A percentile compares a stretch with the other conserved stretches of the same genome.
phyloP scores from a whole-genome alignment of 1,140 invertebrate species.

The Zaprionus lachaisei region DNA sequence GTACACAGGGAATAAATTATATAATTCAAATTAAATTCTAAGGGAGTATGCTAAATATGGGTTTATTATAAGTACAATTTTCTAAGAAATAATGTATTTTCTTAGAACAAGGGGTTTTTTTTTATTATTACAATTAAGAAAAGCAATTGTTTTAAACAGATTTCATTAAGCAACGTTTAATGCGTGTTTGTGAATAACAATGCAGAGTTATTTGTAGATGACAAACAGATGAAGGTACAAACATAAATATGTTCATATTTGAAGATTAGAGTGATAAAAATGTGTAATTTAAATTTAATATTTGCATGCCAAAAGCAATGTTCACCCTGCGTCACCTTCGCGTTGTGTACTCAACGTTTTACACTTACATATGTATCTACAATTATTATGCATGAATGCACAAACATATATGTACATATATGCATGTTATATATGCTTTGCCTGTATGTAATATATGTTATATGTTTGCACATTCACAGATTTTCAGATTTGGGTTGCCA shows the following conservation, averaged over 20 bases:
- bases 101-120: no score
- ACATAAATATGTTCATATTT: background rate
- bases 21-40: no score
- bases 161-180: background rate
- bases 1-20: no score
- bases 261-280: background rate
- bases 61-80: no score
- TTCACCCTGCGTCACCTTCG: conserved; percentile 5
- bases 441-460: background rate
- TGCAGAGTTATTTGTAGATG: conserved; percentile 4
- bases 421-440: background rate
- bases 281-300: conserved; percentile 4
- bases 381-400: conserved; percentile 7
- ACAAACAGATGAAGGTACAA: background rate
- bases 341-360: background rate
- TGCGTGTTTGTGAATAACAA: background rate
- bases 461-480: background rate
- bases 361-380: background rate
- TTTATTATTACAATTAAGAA: background rate
- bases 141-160: background rate
- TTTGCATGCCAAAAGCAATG: conserved; percentile 7
- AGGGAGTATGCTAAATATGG: no score
- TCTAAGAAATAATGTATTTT: no score
- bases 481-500: conserved; percentile 6
- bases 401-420: background rate